Evolutionary conservation across 2,113 vertebrate genomes (phyloP), one percentile per base, ranked within the genome.

Genomic region (Tautogolabrus adspersus): DNA sequence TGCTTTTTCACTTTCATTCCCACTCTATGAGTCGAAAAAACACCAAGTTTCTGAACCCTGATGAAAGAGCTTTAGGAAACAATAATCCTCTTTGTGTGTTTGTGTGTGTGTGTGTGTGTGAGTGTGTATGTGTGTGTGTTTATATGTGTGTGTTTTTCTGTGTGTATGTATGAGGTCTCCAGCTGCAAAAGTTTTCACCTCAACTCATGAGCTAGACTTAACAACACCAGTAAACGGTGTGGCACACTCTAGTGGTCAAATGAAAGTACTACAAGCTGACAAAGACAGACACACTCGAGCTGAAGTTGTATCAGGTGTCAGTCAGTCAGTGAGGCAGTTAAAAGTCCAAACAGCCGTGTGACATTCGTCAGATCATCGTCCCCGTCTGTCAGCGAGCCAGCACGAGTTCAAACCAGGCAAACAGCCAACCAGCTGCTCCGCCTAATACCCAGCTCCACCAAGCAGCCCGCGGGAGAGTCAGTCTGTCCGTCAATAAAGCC

Each of bases 61-160:
- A 82, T 94, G 94, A 95, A 94, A 95, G 90, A 91, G 92, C 88
- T 94, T 95, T 93, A 84, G 13, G 78, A 88, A 93, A 97, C 96
- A 97, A 96, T 94, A 90, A 93, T 74, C 82, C 72, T 89, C 94
- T 96, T 0, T 87, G 65, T 79, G 13, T 19, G 3, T 12, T 0
- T 13, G 42, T 59, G 26, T 34, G 69, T 92, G 93, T 91, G 83
- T 74, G 88, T 93, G 63, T 90, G n/a, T n/a, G 37, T 56, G 68
- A 65, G 81, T 10, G 65, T 13, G 44, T 46, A 57, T 90, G n/a
- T 30, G 37, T 56, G 68, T 67, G 81, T 10, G 65, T 56, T 66
- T 72, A 38, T 23, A 1, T 12, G 58, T 12, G 44, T 46, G 11
- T 34, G 30, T 34, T 5, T 34, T 1, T 42, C 3, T 42, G 8